These are phyloP conservation scores for Acrocephalus arundinaceus DNA, from an alignment of 2,113 vertebrate species.

Conservation along the genomic window DNA sequence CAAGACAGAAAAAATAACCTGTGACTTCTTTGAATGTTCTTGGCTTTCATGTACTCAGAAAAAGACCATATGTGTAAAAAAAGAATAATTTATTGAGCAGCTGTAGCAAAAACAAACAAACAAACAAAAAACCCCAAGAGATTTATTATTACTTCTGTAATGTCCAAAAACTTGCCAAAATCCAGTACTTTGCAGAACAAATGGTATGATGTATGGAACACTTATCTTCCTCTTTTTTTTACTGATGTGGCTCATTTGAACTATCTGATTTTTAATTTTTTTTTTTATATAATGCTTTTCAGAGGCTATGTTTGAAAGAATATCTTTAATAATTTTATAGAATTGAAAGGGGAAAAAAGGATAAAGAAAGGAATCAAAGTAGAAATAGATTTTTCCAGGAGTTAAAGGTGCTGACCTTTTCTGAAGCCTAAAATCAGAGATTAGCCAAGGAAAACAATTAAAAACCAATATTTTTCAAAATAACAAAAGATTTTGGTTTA, in stretches of 20 bases:
- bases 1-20: background rate
- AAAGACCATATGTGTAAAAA: background rate
- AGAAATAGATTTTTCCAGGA: background rate
- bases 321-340: background rate
- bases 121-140: background rate
- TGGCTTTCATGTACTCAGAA: background rate
- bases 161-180: background rate
- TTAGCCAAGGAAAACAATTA: background rate
- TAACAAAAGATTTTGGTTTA: background rate
- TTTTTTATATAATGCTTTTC: background rate
- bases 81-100: background rate
- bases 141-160: background rate
- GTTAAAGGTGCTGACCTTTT: background rate
- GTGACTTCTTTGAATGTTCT: background rate
- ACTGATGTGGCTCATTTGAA: background rate
- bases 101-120: background rate
- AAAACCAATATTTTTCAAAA: background rate
- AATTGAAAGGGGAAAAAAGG: accelerated
- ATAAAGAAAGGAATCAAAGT: background rate
- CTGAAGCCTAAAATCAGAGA: background rate
- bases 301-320: background rate
- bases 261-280: too few species aligned
- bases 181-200: background rate
- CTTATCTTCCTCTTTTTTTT: background rate
- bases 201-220: background rate